Conservation (phyloP, 2,113 vertebrate species). For the Nibea coibor region DNA sequence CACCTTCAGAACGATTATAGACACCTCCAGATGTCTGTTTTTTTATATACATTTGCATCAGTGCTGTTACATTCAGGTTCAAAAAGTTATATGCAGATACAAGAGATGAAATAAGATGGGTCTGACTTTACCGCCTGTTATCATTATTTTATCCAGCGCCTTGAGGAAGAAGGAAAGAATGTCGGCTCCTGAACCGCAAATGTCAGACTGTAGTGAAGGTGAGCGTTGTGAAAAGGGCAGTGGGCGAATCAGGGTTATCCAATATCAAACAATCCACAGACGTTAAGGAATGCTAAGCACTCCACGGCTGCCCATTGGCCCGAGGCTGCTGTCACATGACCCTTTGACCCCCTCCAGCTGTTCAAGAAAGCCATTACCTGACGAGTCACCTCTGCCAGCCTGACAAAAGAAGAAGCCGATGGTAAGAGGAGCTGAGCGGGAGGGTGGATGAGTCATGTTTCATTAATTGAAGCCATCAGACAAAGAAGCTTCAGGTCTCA, state of each 20-base stretch:
- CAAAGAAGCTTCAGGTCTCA: not conserved
- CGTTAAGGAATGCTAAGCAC: slow-evolving; percentile 37
- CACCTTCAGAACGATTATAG: too few species aligned
- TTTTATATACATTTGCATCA: not conserved
- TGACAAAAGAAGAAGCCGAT: slow-evolving; percentile 26
- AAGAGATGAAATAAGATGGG: not conserved
- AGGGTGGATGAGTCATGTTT: slow-evolving; percentile 32
- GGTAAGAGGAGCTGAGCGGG: slow-evolving; percentile 25
- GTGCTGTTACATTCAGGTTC: not conserved
- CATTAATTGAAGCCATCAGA: not conserved
- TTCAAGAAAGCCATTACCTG: slow-evolving; percentile 58
- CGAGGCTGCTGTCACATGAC: slow-evolving; percentile 45
- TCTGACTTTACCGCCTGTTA: not conserved
- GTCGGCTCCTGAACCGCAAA: slow-evolving; percentile 5
- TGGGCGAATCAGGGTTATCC: slow-evolving; percentile 37
- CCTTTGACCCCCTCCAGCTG: slow-evolving; percentile 62
- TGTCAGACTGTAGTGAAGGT: slow-evolving; percentile 27
- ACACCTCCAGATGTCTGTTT: too few species aligned
- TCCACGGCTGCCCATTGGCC: slow-evolving; percentile 32
- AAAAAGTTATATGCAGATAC: not conserved
- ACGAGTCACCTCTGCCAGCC: slow-evolving; percentile 37
- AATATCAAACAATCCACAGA: slow-evolving; percentile 54
- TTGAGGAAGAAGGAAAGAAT: slow-evolving; percentile 10
- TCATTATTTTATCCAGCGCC: not conserved
- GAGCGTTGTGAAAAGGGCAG: slow-evolving; percentile 16